Base-by-base conservation (phyloP, 2,888 invertebrate genomes). In the Fragum fragum region DNA sequence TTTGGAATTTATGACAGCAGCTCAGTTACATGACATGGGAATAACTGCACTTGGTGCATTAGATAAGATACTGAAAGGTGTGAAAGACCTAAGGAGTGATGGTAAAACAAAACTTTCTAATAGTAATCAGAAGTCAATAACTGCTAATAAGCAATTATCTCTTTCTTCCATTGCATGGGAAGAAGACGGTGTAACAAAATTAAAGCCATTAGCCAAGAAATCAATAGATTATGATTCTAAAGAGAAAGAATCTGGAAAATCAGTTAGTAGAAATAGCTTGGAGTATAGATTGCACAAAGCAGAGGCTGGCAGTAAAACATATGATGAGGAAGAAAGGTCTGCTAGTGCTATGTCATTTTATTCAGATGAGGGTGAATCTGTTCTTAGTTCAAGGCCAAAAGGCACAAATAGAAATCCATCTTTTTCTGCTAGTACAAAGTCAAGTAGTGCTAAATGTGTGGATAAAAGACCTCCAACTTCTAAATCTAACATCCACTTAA, bases 1-100 rank as follows among this genome's bases (percentile, higher is more conserved):
- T 55, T 59, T 92, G 23, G 80, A 87, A 53, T 85, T 89, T 32
- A 83, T 93, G 74, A 88, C 91, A 57, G 87, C 89, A 21, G 76
- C 87, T 16, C 88, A 90, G 42, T 83, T 93, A 16, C 83, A 89
- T 59, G 88, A 89, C 26, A 92, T 93, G 90, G 93, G 93, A 7
- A 86, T 93, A 6, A 86, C 83, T 42, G 90, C 89, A 14, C 73
- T 92, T 18, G 92, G 92, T 18, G 88, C 92, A 21, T 83, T 92
- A 59, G 91, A 90, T 76, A 93, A 89, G 79, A 89, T 93, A 71
- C 78, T 93, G 28, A 81, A 87, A 61, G 91, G 91, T 26, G 90
- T 93, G 28, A 76, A 85, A 63, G 86, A 89, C 55, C 55, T 91
- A 29, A 87, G 81, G 42, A 76, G 73, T 47, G 55, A n/a, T 18